Evolutionary conservation across 2,888 invertebrate genomes (phyloP).

Genomic region (Lepidochrysops patricia): DNA sequence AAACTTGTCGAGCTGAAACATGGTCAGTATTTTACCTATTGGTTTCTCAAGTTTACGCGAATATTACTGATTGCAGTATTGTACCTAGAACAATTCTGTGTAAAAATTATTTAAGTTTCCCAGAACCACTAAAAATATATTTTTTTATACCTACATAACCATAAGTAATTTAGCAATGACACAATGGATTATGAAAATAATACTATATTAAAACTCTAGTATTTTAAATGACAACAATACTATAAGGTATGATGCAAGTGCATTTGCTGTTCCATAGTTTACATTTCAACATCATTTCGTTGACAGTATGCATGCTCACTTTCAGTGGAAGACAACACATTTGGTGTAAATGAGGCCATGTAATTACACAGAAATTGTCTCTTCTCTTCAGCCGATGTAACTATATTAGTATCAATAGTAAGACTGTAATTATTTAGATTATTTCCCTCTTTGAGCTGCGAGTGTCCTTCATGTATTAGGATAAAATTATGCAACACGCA

Average conservation of each 20-base stretch:
- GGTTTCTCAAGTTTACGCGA: too few relatives aligned
- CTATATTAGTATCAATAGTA: constrained; percentile 48
- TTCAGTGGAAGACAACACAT: neutral
- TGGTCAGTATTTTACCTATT: too few relatives aligned
- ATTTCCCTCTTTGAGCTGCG: constrained; percentile 49
- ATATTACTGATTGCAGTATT: too few relatives aligned
- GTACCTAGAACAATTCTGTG: too few relatives aligned
- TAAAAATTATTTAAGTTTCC: too few relatives aligned
- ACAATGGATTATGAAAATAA: neutral
- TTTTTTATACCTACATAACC: too few relatives aligned
- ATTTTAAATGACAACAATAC: neutral
- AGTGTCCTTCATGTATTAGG: constrained; percentile 52
- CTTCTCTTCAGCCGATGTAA: constrained; percentile 53
- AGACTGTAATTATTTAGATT: constrained; percentile 45
- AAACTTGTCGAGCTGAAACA: too few relatives aligned
- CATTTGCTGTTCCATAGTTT: neutral
- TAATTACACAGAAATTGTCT: constrained; percentile 64
- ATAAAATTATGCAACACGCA: constrained; percentile 65
- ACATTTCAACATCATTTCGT: neutral
- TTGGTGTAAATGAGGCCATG: constrained; percentile 26
- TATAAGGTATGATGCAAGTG: neutral
- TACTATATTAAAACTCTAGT: neutral
- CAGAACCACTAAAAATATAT: too few relatives aligned
- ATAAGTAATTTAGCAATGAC: neutral
- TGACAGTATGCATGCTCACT: neutral